Evolutionary conservation across 2,888 invertebrate genomes (phyloP), one percentile per base, ranked within the genome.

Genomic region (Rhopalosiphum nymphaeae): DNA sequence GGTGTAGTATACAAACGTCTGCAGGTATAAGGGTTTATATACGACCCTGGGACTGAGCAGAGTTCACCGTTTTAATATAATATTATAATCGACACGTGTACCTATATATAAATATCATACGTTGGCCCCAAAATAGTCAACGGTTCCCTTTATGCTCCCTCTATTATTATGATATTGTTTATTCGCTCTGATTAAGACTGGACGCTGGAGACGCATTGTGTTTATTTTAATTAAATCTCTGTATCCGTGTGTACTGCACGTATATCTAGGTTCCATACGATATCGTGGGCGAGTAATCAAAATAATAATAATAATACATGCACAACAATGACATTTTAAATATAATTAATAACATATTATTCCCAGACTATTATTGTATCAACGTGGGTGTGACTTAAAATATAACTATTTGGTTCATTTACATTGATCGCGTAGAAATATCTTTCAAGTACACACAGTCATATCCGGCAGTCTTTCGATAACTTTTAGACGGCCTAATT

Each of bases 191-290:
- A 46, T 36, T 57, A 46, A 91, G 91, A 91, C 91, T 91, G 91
- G 91, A 92, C 91, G 91, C 46, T 46, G 61, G 49, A 92, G 92
- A 92, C 49, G 87, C 91, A 61, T 86, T 86, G 91, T 87, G 86
- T 87, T 49, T 57, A 36, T 87, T 92, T 87, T 87, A 87, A 92
- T 87, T 87, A 87, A 92, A 92, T 49, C 57, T 46, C 57, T 44
- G 49, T 78, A 25, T 91, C 21, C 11, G 3, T 5, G 10, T 44
- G 44, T 29, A 46, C 4, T 25, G 25, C 9, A 3, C 1, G 2
- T 53, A 88, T 36, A 87, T 25, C 36, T 88, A 36, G 5, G 1
- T 78, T 4, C 7, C 46, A 36, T 44, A 85, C 44, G 29, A 25
- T 44, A 44, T 85, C 85, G 29, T 9, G 13, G 3, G 9, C 36